These are phyloP conservation scores for Syncerus caffer DNA, from an alignment of 2,797 vertebrate genomes.

Conservation along the genomic window DNA sequence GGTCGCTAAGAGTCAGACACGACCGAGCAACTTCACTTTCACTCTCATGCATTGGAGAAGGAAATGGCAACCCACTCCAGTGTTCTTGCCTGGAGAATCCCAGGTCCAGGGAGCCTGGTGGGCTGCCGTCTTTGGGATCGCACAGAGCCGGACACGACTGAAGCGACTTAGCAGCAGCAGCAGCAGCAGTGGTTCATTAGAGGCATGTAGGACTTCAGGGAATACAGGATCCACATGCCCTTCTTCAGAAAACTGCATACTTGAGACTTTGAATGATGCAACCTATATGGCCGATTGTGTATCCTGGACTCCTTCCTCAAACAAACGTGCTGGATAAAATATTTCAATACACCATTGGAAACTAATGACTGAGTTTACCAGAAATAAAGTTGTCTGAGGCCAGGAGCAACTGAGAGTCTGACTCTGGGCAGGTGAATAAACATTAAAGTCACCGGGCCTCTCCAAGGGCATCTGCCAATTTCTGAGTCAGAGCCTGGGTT, in stretches of 20 bases:
- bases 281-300: not conserved
- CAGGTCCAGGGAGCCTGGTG: no score
- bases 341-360: not conserved
- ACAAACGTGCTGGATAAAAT: not conserved
- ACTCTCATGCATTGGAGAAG: no score
- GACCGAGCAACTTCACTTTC: no score
- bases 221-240: not conserved
- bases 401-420: not conserved
- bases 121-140: no score
- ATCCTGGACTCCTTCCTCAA: not conserved
- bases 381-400: not conserved
- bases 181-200: not conserved
- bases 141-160: no score
- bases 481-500: not conserved
- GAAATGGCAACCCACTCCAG: no score
- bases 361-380: not conserved
- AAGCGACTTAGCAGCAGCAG: no score
- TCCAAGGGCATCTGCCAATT: not conserved
- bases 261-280: not conserved
- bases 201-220: not conserved
- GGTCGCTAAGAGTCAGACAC: no score
- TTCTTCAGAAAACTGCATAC: not conserved
- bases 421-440: not conserved
- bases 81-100: no score
- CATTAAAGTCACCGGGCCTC: not conserved